Conservation (phyloP, 2,797 vertebrate genomes). For the Emydoidea blandingii region DNA sequence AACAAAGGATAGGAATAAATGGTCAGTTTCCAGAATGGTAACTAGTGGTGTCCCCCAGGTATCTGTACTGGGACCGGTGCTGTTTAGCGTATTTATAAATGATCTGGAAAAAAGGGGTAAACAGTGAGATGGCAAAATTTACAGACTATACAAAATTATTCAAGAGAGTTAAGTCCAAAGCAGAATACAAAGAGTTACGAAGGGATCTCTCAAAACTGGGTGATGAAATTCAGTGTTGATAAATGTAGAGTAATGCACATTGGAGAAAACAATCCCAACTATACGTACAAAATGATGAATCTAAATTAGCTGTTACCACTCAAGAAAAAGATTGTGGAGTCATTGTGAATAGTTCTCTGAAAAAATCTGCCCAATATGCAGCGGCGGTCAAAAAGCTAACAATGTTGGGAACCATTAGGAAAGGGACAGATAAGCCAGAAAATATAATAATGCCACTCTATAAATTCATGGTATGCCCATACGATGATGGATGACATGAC, state of each 20-base stretch:
- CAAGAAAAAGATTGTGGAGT: too few relatives aligned
- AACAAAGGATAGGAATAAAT: background rate
- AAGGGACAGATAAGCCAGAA: too few relatives aligned
- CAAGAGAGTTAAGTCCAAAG: background rate
- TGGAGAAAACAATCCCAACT: too few relatives aligned
- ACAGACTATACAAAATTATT: background rate
- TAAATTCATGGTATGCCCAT: too few relatives aligned
- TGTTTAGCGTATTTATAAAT: background rate
- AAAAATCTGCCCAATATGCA: too few relatives aligned
- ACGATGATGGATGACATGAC: too few relatives aligned
- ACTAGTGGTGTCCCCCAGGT: background rate
- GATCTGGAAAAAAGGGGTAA: background rate
- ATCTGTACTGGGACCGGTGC: background rate
- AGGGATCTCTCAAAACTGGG: background rate
- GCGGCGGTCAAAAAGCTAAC: too few relatives aligned
- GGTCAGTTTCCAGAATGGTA: background rate
- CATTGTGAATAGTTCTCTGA: too few relatives aligned
- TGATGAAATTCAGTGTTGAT: background rate
- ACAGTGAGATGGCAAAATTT: background rate
- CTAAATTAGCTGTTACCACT: too few relatives aligned
- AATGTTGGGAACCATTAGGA: too few relatives aligned
- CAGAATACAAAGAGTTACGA: background rate
- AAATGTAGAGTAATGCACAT: background rate
- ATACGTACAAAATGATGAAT: too few relatives aligned
- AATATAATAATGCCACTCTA: too few relatives aligned